Percentiles rank a stretch among this genome's conserved stretches.
Conservation (phyloP, 1,140 invertebrate genomes). For the Phthorimaea operculella region DNA sequence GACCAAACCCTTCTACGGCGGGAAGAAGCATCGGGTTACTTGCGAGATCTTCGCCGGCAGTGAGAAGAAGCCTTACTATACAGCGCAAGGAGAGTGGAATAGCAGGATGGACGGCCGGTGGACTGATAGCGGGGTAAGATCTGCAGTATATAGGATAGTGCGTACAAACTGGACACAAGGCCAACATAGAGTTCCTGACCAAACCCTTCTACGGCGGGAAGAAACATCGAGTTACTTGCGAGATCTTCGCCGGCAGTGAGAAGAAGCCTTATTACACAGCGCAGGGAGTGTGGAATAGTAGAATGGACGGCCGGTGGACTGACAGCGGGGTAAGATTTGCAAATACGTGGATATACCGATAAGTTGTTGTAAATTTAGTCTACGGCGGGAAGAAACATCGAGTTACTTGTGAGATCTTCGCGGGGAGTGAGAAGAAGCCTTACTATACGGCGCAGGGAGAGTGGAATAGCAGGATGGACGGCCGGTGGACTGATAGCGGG, state of each 20-base stretch:
- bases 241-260: slow-evolving; percentile 81
- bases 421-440: slow-evolving; percentile 86
- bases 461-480: slow-evolving; percentile 96
- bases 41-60: slow-evolving; percentile 84
- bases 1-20: slow-evolving; percentile 97
- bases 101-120: slow-evolving; percentile 92
- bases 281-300: slow-evolving; percentile 94
- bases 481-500: slow-evolving; percentile 81
- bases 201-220: slow-evolving; percentile 98
- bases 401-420: slow-evolving; percentile 85
- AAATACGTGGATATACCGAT: too few relatives aligned
- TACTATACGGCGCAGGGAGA: slow-evolving; percentile 90
- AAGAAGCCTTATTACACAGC: slow-evolving; percentile 91
- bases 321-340: slow-evolving; percentile 74
- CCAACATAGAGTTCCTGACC: slow-evolving; percentile 92
- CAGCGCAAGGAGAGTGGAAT: slow-evolving; percentile 95
- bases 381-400: slow-evolving; percentile 96
- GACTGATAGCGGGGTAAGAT: slow-evolving; percentile 76
- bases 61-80: slow-evolving; percentile 90
- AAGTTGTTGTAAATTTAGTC: too few relatives aligned
- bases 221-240: slow-evolving; percentile 88
- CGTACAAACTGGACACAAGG: slow-evolving; percentile 88
- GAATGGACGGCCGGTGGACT: slow-evolving; percentile 88
- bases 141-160: slow-evolving; percentile 73
- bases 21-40: slow-evolving; percentile 90